Base-by-base conservation (phyloP, 2,888 invertebrate genomes). In the Trissolcus brochymenae region DNA sequence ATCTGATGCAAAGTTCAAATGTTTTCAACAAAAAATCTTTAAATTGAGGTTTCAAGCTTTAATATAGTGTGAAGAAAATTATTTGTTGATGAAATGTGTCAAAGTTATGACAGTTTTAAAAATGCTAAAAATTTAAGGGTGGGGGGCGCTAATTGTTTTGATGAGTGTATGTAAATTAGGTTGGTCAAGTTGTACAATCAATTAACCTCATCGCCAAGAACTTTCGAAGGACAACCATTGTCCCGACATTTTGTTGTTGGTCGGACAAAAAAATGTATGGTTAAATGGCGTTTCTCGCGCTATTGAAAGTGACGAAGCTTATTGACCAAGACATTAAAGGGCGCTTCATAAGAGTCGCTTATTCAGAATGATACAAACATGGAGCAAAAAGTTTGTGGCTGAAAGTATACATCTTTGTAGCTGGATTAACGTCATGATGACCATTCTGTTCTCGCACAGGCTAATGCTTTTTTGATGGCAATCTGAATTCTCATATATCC, bases 401-500 rank as follows among this genome's bases (percentile, higher is more conserved):
- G 25, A 25, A 62, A 68, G 66, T 68, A 71, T 66, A 61, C 66
- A 70, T 76, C 80, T 81, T 80, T 81, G 81, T 81, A 72, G 80
- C 62, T 75, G 74, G 75, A 80, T 80, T 77, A 80, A 72, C 78
- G 77, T 78, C 78, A 79, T 78, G 79, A 78, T 80, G 79, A 80
- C 68, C 72, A 65, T 61, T 76, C 68, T 73, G 76, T 72, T 80
- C n/a, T 78, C 74, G 66, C 74, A 49, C 65, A 57, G 54, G 72
- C 71, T 81, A 81, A 81, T 81, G 80, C 70, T 71, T 68, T 79
- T 81, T 80, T 81, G 74, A 81, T 81, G 81, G 46, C 76, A 74
- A 77, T 71, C 72, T 51, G 59, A 68, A 71, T 51, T 59, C 55
- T 65, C 68, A 55, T 49, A 55, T 64, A 76, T 55, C 75, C 70